Evolutionary conservation across 2,113 vertebrate species (phyloP).

Genomic region (Menura novaehollandiae): DNA sequence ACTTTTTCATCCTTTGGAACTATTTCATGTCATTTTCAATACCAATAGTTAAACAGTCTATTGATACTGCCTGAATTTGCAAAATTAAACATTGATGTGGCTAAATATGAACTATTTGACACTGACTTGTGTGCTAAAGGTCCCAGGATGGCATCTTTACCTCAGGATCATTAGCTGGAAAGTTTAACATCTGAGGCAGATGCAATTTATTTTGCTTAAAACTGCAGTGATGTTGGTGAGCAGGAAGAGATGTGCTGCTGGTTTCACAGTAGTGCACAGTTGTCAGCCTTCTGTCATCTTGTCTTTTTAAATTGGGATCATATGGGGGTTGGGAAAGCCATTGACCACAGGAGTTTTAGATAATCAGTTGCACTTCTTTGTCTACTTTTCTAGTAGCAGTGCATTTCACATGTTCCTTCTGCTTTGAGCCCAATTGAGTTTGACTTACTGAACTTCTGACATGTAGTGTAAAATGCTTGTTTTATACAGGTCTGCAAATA

Average conservation of each 20-base stretch:
- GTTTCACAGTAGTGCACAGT: not conserved
- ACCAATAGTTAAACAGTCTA: not conserved
- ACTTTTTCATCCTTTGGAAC: not conserved
- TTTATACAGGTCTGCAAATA: constrained; percentile 88
- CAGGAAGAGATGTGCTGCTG: not conserved
- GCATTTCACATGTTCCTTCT: not conserved
- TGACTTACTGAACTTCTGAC: not conserved
- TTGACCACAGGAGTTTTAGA: not conserved
- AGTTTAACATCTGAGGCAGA: not conserved
- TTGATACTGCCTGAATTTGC: not conserved
- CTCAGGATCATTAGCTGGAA: not conserved
- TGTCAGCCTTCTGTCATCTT: not conserved
- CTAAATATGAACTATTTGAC: not conserved
- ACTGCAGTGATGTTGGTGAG: not conserved
- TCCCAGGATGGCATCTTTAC: not conserved
- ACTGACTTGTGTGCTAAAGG: not conserved
- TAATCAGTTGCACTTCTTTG: not conserved
- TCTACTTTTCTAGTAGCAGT: not conserved
- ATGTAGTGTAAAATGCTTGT: not conserved
- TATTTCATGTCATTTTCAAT: not conserved
- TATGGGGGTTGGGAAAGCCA: not conserved
- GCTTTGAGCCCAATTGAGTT: not conserved
- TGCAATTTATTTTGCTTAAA: not conserved
- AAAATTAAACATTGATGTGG: not conserved
- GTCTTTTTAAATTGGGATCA: not conserved